These are phyloP conservation scores for Reticulitermes speratus DNA, from an alignment of 1,140 invertebrate genomes.

Conservation along the genomic window DNA sequence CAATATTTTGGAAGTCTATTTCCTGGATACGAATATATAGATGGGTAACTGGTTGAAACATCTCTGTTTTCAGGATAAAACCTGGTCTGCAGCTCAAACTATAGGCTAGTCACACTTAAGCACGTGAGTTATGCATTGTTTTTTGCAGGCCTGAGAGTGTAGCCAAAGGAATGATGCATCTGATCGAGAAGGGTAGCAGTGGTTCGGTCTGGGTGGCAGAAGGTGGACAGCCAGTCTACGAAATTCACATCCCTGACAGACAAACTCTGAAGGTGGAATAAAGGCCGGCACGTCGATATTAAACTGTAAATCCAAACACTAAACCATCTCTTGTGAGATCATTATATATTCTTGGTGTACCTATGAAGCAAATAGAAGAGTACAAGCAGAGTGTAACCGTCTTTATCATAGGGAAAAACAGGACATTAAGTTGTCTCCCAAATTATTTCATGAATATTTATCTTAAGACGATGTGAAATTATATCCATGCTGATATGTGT, in stretches of 20 bases:
- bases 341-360: too few species aligned
- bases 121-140: background rate
- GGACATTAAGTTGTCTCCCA: background rate
- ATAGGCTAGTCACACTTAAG: too few species aligned
- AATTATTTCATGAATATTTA: background rate
- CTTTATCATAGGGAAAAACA: background rate
- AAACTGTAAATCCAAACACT: background rate
- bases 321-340: background rate
- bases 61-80: too few species aligned
- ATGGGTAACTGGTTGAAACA: too few species aligned
- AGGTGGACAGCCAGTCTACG: constrained; percentile 52
- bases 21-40: too few species aligned
- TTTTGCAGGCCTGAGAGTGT: constrained; percentile 48
- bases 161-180: constrained; percentile 51
- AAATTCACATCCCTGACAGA: constrained; percentile 49
- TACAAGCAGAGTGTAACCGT: background rate
- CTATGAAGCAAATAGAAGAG: background rate
- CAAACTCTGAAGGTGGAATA: constrained; percentile 31
- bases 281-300: background rate
- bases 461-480: too few species aligned
- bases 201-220: constrained; percentile 55
- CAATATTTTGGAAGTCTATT: too few species aligned
- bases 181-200: constrained; percentile 52
- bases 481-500: too few species aligned
- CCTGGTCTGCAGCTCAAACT: too few species aligned